A percentile compares a stretch with the other conserved stretches of the same genome.
These are phyloP conservation scores for Isurus oxyrinchus DNA, from an alignment of 2,113 vertebrate species.

Conservation along the genomic window DNA sequence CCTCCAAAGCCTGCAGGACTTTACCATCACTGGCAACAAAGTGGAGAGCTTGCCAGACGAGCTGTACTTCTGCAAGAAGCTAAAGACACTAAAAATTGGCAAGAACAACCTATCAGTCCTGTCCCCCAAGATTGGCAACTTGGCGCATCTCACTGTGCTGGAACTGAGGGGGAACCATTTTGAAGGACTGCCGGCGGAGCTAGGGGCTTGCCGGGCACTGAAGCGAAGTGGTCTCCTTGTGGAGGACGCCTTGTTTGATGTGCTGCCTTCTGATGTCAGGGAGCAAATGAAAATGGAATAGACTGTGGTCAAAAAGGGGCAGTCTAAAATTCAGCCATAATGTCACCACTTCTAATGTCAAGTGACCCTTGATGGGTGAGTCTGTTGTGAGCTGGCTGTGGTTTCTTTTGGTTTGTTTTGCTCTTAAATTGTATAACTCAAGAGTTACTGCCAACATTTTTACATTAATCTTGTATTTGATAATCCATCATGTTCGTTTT, in stretches of 20 bases:
- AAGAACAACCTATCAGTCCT: slow-evolving; percentile 84
- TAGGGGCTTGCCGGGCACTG: slow-evolving; percentile 77
- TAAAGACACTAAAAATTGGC: slow-evolving; percentile 90
- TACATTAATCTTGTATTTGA: slow-evolving; percentile 29
- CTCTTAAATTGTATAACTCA: not conserved
- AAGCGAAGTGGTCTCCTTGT: slow-evolving; percentile 77
- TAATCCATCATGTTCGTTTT: slow-evolving; percentile 8
- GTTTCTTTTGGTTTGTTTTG: not conserved
- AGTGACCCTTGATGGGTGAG: not conserved
- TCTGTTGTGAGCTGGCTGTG: not conserved
- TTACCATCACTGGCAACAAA: slow-evolving; percentile 90
- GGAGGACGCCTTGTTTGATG: slow-evolving; percentile 88
- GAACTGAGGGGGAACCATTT: slow-evolving; percentile 97
- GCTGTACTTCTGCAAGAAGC: slow-evolving; percentile 96
- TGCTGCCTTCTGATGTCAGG: slow-evolving; percentile 86
- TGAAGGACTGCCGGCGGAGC: slow-evolving; percentile 81
- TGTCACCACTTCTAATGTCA: not conserved
- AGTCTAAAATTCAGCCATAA: not conserved
- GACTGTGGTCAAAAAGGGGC: slow-evolving; percentile 42
- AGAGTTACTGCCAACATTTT: slow-evolving; percentile 16
- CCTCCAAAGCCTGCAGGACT: slow-evolving; percentile 93
- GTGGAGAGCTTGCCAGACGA: slow-evolving; percentile 92
- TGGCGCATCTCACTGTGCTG: slow-evolving; percentile 73
- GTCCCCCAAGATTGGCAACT: slow-evolving; percentile 89
- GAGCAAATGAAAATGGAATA: slow-evolving; percentile 91